Evolutionary conservation across 1,140 invertebrate genomes (phyloP), one percentile per base, ranked within the genome.

Genomic region (Tetraneura akinire): DNA sequence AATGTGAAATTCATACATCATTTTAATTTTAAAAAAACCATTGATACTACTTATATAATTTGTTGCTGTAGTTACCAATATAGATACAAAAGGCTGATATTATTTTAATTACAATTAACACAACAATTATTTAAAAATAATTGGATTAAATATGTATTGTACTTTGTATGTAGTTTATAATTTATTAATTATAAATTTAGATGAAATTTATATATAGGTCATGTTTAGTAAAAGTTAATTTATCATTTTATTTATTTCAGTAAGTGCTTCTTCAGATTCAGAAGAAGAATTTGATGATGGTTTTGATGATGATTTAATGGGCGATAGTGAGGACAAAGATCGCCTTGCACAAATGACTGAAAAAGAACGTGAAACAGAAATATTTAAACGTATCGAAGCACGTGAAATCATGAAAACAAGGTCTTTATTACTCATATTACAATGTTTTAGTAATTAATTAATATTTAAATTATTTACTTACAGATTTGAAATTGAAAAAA

Each of bases 401-500:
- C 88, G 97, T 84, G 95, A 98, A 87, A 90, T 94, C 0, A 92
- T 98, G 89, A 95, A 95, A 85, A 97, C 94, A 8, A 90, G 92
- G 91, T 92, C 82, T 29, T 29, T 21, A 76, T 76, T 57, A 16
- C 3, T 42, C 16, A 23, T n/a, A n/a, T n/a, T n/a, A 37, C 23
- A 57, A 76, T 29, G n/a, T 3, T 37, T 37, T 37, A n/a, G n/a
- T 37, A 37, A 37, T 8, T 37, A 11, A 10, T 11, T 29, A 29
- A 21, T 13, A 66, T 51, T 55, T 18, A 60, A 23, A 23, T 60
- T 21, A 18, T 8, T 66, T 47, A 82, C 76, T 84, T 85, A 55
- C 82, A 93, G 96, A 84, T 98, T 97, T 91, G 96, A 98, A 86
- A 98, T 98, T 80, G 95, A 98, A 84, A 93, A 96, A 81, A 98